phyloP scores from a whole-genome alignment of 2,888 invertebrate species.

The Deroplatys truncata region DNA sequence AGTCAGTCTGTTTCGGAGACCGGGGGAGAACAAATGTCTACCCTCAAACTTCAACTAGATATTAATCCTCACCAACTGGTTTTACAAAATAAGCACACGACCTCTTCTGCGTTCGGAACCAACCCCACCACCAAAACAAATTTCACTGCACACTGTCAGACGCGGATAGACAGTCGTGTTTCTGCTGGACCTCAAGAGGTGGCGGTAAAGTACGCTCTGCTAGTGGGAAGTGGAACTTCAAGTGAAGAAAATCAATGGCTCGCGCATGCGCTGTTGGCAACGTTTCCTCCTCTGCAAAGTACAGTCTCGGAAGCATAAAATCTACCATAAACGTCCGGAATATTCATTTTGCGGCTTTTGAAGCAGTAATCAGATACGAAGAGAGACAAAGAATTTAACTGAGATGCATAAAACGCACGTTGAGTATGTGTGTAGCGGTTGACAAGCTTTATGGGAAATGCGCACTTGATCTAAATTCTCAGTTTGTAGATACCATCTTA shows the following conservation, averaged over 20 bases:
- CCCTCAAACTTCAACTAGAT: neutral
- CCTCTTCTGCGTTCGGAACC: neutral
- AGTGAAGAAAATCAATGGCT: conserved; percentile 18
- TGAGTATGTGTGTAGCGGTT: no score
- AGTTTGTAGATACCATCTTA: no score
- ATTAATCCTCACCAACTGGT: neutral
- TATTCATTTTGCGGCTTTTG: neutral
- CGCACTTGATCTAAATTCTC: no score
- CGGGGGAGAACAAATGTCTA: neutral
- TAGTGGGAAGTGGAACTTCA: conserved; percentile 7
- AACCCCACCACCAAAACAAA: conserved; percentile 14
- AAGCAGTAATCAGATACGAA: neutral
- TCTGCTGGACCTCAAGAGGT: conserved; percentile 21
- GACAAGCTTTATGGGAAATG: no score
- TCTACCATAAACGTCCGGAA: neutral
- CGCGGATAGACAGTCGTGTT: conserved; percentile 9
- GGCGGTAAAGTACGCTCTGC: conserved; percentile 2
- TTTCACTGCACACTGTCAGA: conserved; percentile 20
- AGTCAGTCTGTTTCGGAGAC: conserved; percentile 20
- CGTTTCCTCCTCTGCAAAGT: conserved; percentile 8
- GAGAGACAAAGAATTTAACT: neutral
- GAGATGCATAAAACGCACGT: neutral
- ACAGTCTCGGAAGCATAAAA: neutral
- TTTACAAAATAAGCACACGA: conserved; percentile 5
- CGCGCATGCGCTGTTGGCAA: neutral